Evolutionary conservation across 2,113 vertebrate species (phyloP).

Genomic region (Rhea pennata): DNA sequence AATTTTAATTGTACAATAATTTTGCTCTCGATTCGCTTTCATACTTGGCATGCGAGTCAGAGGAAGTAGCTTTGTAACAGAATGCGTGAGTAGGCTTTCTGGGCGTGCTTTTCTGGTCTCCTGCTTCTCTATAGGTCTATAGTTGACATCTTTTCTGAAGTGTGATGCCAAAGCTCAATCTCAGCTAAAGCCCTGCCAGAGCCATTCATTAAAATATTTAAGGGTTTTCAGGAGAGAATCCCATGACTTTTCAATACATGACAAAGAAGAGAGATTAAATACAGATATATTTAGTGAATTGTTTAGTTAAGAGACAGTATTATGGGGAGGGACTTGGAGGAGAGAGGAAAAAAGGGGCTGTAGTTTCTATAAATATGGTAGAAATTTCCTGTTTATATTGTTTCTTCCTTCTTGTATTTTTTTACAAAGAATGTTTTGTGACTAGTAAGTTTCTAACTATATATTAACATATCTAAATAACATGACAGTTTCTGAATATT

Average conservation of each 20-base stretch:
- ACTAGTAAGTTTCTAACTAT: background rate
- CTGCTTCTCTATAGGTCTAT: background rate
- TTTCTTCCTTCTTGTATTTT: background rate
- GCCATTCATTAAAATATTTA: background rate
- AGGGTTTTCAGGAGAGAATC: background rate
- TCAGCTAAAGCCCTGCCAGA: background rate
- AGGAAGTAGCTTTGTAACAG: background rate
- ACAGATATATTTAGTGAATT: background rate
- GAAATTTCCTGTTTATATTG: background rate
- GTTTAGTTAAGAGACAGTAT: background rate
- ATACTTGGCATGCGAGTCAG: rapidly evolving
- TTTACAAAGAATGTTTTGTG: background rate
- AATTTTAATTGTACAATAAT: background rate
- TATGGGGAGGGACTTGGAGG: background rate
- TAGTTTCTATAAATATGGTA: background rate
- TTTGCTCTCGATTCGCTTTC: background rate
- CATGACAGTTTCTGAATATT: background rate
- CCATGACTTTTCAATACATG: background rate
- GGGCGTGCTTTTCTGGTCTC: background rate
- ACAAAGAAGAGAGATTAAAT: background rate
- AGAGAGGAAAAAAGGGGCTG: background rate
- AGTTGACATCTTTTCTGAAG: background rate
- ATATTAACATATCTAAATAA: background rate
- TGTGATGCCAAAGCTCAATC: background rate
- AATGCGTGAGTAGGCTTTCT: background rate